Evolutionary conservation across 2,113 vertebrate species (phyloP).

Genomic region (Zapus hudsonius): DNA sequence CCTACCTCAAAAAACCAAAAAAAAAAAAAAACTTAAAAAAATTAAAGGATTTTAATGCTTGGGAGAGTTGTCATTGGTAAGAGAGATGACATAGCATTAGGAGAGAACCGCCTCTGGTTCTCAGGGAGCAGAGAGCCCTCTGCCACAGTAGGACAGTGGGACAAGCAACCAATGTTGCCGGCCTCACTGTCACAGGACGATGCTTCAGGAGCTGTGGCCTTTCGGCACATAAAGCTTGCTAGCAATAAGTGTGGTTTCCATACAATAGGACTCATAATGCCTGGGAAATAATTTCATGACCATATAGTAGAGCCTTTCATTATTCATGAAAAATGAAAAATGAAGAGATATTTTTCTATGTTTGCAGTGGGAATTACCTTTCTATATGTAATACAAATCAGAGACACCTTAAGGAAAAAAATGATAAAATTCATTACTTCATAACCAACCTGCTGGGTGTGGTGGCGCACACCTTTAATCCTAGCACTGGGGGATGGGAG

Average conservation of each 20-base stretch:
- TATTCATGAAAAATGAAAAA: background rate
- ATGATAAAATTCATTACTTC: slow-evolving; percentile 8
- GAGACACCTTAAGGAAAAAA: background rate
- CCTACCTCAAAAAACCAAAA: no score
- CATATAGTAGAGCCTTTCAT: background rate
- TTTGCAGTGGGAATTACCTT: background rate
- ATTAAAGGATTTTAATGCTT: background rate
- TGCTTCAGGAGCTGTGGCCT: background rate
- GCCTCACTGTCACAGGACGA: background rate
- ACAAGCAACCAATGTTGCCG: background rate
- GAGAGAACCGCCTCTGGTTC: background rate
- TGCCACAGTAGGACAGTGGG: background rate
- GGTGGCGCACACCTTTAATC: no score
- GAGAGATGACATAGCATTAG: background rate
- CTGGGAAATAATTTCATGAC: background rate
- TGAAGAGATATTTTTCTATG: background rate
- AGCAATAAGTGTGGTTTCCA: background rate
- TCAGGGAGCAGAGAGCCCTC: background rate
- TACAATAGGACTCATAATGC: background rate
- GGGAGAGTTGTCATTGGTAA: background rate
- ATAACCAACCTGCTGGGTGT: background rate
- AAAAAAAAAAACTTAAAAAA: no score
- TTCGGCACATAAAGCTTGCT: background rate
- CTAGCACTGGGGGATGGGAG: no score
- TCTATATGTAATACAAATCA: background rate